Base-by-base conservation (phyloP, 2,888 invertebrate species). In the Oxytorus armatus region DNA sequence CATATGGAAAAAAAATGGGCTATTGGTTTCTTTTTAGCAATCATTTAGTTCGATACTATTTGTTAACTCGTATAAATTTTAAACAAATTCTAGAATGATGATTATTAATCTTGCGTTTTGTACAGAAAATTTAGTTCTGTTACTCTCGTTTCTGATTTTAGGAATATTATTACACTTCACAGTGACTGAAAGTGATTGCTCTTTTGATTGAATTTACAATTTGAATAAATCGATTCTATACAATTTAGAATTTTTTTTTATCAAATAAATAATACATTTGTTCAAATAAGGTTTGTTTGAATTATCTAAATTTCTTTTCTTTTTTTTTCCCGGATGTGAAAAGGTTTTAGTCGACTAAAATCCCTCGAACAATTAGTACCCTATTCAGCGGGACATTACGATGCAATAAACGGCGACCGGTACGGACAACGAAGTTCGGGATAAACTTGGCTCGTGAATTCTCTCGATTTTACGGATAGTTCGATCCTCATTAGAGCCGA, bases 401-500 rank as follows among this genome's bases (percentile, higher is more conserved):
- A 61, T 1, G 51, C 49, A 21, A 39, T 39, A 61, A 63, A 51
- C n/a, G n/a, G n/a, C n/a, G 53, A 33, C 47, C 49, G 66, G 75
- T 70, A 75, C 75, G 18, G 51, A 42, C 51, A 25, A 51, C 8
- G 63, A 51, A 69, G 70, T 39, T 33, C 63, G 18, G 10, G 75
- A 55, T 42, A 36, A 57, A 61, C 47, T 42, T 61, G 70, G 70
- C 61, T 25, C 25, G 61, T 65, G 65, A 51, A 79, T 70, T 51
- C 39, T 68, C 74, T 74, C 47, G 49, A 78, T 78, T 81, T 36
- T 44, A 14, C 21, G 39, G 25, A 69, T 69, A 63, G 78, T 69
- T 23, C 74, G 51, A 65, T 36, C 69, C 78, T 78, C 74, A 78
- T 81, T 78, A 78, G 55, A 33, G 57, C 33, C 44, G 44, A 72